A percentile compares a stretch with the other conserved stretches of the same genome.
Evolutionary conservation across 2,888 invertebrate genomes (phyloP).

Genomic region (Galerucella calmariensis): DNA sequence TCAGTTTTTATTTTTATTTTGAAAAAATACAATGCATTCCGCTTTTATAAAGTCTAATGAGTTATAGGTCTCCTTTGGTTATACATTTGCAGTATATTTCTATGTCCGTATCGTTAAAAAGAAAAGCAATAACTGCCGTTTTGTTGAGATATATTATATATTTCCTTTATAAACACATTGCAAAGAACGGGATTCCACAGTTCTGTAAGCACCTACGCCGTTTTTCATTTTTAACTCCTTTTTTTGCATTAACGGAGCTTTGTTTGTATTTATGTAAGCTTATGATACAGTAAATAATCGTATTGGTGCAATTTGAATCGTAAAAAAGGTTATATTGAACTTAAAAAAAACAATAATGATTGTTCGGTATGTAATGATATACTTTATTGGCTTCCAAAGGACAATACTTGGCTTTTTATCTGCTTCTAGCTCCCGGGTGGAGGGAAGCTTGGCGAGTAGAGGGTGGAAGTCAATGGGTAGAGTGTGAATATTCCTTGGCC

Average conservation of each 20-base stretch:
- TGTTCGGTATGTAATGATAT: neutral
- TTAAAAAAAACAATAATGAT: neutral
- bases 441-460: too few species aligned
- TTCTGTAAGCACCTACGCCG: conserved; percentile 24
- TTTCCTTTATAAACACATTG: conserved; percentile 20
- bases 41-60: neutral
- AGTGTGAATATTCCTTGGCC: too few species aligned
- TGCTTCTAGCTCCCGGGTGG: too few species aligned
- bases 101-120: neutral
- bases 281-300: neutral
- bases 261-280: neutral
- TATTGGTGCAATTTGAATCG: neutral
- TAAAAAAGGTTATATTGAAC: neutral
- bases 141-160: conserved; percentile 1
- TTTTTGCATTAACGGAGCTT: conserved; percentile 9
- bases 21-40: neutral
- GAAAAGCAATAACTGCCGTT: neutral
- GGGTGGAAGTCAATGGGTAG: too few species aligned
- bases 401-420: too few species aligned
- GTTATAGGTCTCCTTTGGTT: neutral
- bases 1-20: neutral
- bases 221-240: conserved; percentile 23
- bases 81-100: neutral
- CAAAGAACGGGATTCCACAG: conserved; percentile 21
- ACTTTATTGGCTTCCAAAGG: too few species aligned